Base-by-base conservation (phyloP, 2,113 vertebrate species). In the Psephotus haematonotus region DNA sequence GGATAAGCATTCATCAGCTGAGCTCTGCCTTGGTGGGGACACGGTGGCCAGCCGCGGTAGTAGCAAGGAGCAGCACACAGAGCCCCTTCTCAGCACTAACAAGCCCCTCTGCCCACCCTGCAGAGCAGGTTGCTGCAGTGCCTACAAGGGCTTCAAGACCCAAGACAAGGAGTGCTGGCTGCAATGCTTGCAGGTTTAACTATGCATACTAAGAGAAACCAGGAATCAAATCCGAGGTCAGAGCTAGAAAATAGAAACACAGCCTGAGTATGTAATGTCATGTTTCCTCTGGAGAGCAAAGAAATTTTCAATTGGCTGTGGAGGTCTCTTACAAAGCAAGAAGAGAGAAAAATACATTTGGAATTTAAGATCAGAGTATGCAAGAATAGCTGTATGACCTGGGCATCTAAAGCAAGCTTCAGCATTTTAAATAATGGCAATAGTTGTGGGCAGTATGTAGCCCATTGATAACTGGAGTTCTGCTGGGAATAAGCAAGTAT, bases 21-120 rank as follows among this genome's bases (percentile, higher is more conserved):
- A 52, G 65, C 59, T 52, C 59, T 5, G 5, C 37, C 33, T 64
- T 14, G 15, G 16, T 13, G 28, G 49, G 28, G 23, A 57, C 49
- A 50, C 1, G 2, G 23, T 1, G 1, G 35, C 46, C 14, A 3
- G n/a, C n/a, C 37, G 29, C 1, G 6, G 35, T 22, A 41, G 35
- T 10, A 28, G 31, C 18, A 11, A 18, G n/a, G 15, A 72, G 35
- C 39, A 68, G 57, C 46, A 1, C 1, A 5, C 44, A 33, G 39
- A 53, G 60, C n/a, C 41, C 28, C 43, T 19, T 33, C 65, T 35
- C 39, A 35, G 72, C 46, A 12, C 31, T 5, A 35, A 22, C 10
- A 13, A 74, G 18, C 8, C 27, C 16, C 44, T 64, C n/a, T 46
- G 23, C 47, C 33, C 60, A 31, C 23, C 17, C 62, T 13, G 18